Conservation (phyloP, 1,140 invertebrate species). For the Hetaerina americana region DNA sequence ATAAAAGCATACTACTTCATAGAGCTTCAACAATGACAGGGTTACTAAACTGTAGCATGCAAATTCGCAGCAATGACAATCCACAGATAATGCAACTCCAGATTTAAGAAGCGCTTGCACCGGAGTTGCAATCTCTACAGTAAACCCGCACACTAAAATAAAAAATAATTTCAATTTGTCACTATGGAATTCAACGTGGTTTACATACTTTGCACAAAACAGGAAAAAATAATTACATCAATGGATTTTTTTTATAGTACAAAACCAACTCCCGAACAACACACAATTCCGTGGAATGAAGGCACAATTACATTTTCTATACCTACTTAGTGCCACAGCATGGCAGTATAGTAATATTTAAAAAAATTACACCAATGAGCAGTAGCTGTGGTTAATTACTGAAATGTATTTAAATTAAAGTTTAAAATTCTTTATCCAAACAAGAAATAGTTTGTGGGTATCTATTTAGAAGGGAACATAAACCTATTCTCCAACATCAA, state of each 20-base stretch:
- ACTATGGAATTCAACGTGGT: too few species aligned
- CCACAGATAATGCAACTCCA: too few species aligned
- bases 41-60: too few species aligned
- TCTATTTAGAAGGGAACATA: not conserved
- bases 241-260: not conserved
- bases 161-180: too few species aligned
- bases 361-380: not conserved
- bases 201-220: too few species aligned
- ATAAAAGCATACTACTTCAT: too few species aligned
- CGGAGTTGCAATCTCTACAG: too few species aligned
- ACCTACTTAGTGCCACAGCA: not conserved
- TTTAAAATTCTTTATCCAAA: not conserved
- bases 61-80: too few species aligned
- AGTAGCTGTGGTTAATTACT: not conserved
- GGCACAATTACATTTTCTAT: not conserved
- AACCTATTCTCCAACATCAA: not conserved
- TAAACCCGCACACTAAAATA: too few species aligned
- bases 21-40: too few species aligned
- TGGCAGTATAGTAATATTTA: not conserved
- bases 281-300: not conserved
- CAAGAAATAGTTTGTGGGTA: not conserved
- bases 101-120: too few species aligned
- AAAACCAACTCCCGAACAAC: not conserved
- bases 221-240: not conserved
- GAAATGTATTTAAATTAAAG: not conserved